Base-by-base conservation (phyloP, 2,888 invertebrate species). In the Anthophora plumipes region DNA sequence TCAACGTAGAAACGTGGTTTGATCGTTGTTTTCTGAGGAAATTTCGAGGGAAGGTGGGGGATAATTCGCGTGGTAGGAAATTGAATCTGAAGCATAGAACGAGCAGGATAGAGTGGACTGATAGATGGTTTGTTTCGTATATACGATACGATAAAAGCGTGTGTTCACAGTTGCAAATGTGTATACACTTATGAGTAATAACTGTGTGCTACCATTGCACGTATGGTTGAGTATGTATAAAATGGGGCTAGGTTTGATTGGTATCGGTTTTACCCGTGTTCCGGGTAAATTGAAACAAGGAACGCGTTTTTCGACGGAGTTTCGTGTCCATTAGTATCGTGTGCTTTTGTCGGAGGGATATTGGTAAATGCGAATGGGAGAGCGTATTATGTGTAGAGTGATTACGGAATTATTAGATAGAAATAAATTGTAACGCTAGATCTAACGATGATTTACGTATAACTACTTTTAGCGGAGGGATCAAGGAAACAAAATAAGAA, bases 151-250 rank as follows among this genome's bases (percentile, higher is more conserved):
- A n/a, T 63, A 48, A 46, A 46, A 48, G 31, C 63, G 17, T 7
- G 25, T 7, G n/a, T 4, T 5, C 4, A 0, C n/a, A 0, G 25
- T 1, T n/a, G n/a, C n/a, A n/a, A n/a, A 31, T 31, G 31, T n/a
- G 46, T 31, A 46, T 25, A 17, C 61, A 11, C 17, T 61, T 43
- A 43, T 31, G 14, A 59, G 48, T 20, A 54, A 67, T 41, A 67
- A 54, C 37, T 7, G 52, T 41, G 12, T 37, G 9, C 52, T 0
- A 17, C 5, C 12, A n/a, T 39, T 43, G 39, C n/a, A 25, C 31
- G 31, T 31, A 54, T 41, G 54, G n/a, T 1, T 14, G 54, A 11
- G n/a, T 55, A 67, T 54, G 50, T 54, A 55, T 31, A 31, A 31
- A 54, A 67, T 55, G 39, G 41, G 41, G 12, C 1, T 14, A 11